Conservation (phyloP, 2,113 vertebrate genomes). For the Nycticebus coucang region DNA sequence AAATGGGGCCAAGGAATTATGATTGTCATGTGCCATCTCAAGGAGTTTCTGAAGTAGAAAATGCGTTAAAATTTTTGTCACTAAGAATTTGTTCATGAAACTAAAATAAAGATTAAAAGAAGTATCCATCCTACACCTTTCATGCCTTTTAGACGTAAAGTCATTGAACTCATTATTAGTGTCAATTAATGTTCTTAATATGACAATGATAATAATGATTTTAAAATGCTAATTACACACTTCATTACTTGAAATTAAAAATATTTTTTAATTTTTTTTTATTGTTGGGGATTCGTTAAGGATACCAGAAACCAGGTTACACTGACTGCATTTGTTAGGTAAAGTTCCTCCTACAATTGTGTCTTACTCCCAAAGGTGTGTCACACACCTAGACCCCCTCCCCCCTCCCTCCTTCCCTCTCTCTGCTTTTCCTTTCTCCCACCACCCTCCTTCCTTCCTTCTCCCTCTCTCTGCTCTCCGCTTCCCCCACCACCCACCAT, state of each 20-base stretch:
- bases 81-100: slow-evolving; percentile 48
- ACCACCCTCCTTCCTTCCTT: no score
- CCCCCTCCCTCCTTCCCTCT: no score
- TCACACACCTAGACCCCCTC: no score
- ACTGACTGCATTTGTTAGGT: no score
- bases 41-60: slow-evolving; percentile 59
- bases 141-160: slow-evolving; percentile 19
- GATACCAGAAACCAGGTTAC: no score
- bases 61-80: slow-evolving; percentile 29
- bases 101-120: slow-evolving; percentile 40
- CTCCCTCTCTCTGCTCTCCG: no score
- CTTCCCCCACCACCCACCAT: no score
- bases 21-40: background rate
- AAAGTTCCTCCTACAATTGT: no score
- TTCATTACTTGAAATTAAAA: slow-evolving; percentile 42
- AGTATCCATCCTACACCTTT: slow-evolving; percentile 31
- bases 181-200: background rate
- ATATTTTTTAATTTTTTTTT: background rate
- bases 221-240: slow-evolving; percentile 15
- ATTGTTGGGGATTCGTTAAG: no score
- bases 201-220: background rate
- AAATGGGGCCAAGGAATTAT: slow-evolving; percentile 14
- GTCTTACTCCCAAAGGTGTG: no score
- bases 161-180: slow-evolving; percentile 37
- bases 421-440: no score